These are phyloP conservation scores for Anoncus sp. DNA, from an alignment of 2,888 invertebrate genomes.

Conservation along the genomic window DNA sequence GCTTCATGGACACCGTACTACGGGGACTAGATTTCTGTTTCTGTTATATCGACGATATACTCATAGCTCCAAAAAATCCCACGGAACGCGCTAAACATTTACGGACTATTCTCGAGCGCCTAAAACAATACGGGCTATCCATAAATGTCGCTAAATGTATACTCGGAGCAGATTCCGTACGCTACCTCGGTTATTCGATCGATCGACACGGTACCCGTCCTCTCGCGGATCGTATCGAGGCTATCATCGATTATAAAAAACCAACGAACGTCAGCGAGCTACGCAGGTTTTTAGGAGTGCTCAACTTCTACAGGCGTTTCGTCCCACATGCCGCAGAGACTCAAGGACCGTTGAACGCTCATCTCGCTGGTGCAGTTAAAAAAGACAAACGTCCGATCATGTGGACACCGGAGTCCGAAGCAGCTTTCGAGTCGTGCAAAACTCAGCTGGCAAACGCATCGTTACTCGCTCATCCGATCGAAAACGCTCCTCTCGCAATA, in stretches of 20 bases:
- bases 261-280: slow-evolving; percentile 43
- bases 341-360: slow-evolving; percentile 37
- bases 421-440: slow-evolving; percentile 55
- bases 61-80: background rate
- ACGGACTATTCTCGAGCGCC: background rate
- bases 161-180: slow-evolving; percentile 20
- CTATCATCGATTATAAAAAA: slow-evolving; percentile 52
- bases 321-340: slow-evolving; percentile 34
- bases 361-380: slow-evolving; percentile 37
- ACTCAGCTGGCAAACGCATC: slow-evolving; percentile 39
- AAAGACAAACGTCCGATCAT: slow-evolving; percentile 50
- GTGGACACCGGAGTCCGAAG: slow-evolving; percentile 50
- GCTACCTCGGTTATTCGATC: slow-evolving; percentile 55
- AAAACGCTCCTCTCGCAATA: slow-evolving; percentile 43
- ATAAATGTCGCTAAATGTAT: slow-evolving; percentile 68
- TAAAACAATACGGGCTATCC: slow-evolving; percentile 64
- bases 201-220: slow-evolving; percentile 51
- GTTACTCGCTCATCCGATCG: slow-evolving; percentile 52
- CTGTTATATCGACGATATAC: background rate
- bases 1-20: background rate
- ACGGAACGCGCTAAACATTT: background rate
- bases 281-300: slow-evolving; percentile 27
- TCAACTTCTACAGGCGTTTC: slow-evolving; percentile 48
- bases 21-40: background rate
- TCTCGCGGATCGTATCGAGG: slow-evolving; percentile 50